Evolutionary conservation across 2,113 vertebrate genomes (phyloP).

Genomic region (Noctilio leporinus): DNA sequence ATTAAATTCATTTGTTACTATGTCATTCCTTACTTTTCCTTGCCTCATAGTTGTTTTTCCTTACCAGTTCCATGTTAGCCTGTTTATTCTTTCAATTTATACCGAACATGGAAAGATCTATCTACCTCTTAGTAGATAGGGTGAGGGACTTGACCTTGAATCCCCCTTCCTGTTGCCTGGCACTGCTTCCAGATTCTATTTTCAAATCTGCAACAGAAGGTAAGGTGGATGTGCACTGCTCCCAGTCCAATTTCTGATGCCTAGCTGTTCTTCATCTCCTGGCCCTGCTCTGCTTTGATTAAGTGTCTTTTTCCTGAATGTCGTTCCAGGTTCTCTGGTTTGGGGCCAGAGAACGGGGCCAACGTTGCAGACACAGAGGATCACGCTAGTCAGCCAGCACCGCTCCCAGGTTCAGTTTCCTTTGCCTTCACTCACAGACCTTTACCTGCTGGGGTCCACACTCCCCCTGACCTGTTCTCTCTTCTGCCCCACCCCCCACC

Average conservation of each 20-base stretch:
- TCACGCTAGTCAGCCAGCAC: neutral
- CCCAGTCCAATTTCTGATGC: conserved; percentile 36
- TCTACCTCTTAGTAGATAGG: neutral
- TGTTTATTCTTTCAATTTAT: neutral
- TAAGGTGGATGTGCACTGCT: neutral
- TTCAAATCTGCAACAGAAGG: conserved; percentile 59
- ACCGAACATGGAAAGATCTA: neutral
- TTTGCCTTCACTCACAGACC: neutral
- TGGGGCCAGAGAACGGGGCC: neutral
- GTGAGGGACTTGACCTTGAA: conserved; percentile 51
- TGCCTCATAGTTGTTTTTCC: neutral
- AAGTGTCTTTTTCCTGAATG: conserved; percentile 31
- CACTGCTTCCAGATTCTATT: conserved; percentile 54
- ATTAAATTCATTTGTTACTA: neutral
- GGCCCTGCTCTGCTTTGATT: conserved; percentile 40
- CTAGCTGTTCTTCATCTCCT: conserved; percentile 52
- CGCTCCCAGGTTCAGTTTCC: neutral
- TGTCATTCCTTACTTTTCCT: neutral
- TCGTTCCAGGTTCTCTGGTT: conserved; percentile 54
- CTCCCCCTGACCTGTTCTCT: neutral
- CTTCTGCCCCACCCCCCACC: neutral
- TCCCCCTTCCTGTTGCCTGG: conserved; percentile 22
- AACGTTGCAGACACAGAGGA: neutral
- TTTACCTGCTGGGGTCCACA: neutral
- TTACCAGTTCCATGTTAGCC: neutral